Evolutionary conservation across 1,140 invertebrate genomes (phyloP), one percentile per base, ranked within the genome.

Genomic region (Macrobrachium nipponense): DNA sequence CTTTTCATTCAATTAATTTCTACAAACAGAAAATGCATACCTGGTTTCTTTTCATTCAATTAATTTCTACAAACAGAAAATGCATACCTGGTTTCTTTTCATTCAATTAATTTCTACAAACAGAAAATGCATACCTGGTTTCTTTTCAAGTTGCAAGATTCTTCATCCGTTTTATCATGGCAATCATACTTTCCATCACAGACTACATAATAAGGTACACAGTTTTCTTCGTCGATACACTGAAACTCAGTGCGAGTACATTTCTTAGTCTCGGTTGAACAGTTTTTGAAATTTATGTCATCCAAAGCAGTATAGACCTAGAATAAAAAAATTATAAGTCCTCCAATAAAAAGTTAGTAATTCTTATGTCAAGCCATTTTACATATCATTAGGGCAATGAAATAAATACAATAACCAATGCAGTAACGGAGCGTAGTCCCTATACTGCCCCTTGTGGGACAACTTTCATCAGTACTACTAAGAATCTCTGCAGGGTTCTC

Each of bases 151-250:
- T 51, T 51, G 51, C 51, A 51, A 51, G 36, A n/a, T 43, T 62
- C 75, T 60, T 83, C 82, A 59, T 83, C 82, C 15, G 72, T 83
- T 44, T 83, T 76, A 36, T 83, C 82, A 27, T 36, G 23, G 43
- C 82, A 83, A 61, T 83, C 72, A 76, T 83, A 83, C 60, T 83
- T 76, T 72, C 72, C 82, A 66, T 83, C 82, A 76, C 82, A 83
- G 18, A 14, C 72, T 20, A 36, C 64, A 60, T 76, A 73, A 10
- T 44, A 62, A 11, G 82, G 59, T 20, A 83, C 66, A 23, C 82
- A 83, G 23, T 59, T 64, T 12, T 51, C 8, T 4, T 27, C 82
- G n/a, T 83, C 82, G 0, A 60, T 60, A 44, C 82, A 83, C 59
- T 18, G 20, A 73, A 83, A 83, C 27, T 83, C 82, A 10, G 18